Evolutionary conservation across 1,140 invertebrate genomes (phyloP), one percentile per base, ranked within the genome.

Genomic region (Penaeus chinensis): DNA sequence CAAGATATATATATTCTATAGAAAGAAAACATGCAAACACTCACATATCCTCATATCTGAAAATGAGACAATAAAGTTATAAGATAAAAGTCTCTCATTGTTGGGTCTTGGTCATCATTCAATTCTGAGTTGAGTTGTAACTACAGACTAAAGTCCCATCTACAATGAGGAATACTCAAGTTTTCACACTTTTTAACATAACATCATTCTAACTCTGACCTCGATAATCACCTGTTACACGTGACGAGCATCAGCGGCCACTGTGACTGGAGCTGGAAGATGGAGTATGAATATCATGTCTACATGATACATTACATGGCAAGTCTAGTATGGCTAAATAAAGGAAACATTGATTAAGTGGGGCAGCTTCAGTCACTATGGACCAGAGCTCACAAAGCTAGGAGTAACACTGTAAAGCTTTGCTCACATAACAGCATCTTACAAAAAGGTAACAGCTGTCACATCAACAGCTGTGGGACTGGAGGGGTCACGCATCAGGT

Each of bases 1-100:
- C 77, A 85, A 79, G 61, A 84, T 84, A 84, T 84, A 84, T 85
- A 85, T 65, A 37, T 42, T 61, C 76, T 76, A 32, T 77, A 77
- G 27, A 85, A 66, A 85, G 66, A 79, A 79, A 85, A 85, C 84
- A 85, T 85, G 84, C 76, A 85, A 85, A 85, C 84, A 85, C 60
- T 85, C 84, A 85, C 84, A 79, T 85, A 82, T 85, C 76, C 77
- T 85, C 84, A 85, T 79, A 78, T 80, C 63, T 79, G 76, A 79
- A 66, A 84, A 84, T 84, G 82, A 76, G 84, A 85, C 63, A 79
- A 85, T 63, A 54, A 79, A 85, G 77, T 63, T 85, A 54, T 66
- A 63, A 65, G 76, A 78, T 74, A 79, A 47, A 85, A 54, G 76
- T 85, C 20, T 61, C 66, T 79, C 66, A 78, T 54, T 85, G 84